Base-by-base conservation (phyloP, 1,140 invertebrate genomes). In the Platyscapa corneri region DNA sequence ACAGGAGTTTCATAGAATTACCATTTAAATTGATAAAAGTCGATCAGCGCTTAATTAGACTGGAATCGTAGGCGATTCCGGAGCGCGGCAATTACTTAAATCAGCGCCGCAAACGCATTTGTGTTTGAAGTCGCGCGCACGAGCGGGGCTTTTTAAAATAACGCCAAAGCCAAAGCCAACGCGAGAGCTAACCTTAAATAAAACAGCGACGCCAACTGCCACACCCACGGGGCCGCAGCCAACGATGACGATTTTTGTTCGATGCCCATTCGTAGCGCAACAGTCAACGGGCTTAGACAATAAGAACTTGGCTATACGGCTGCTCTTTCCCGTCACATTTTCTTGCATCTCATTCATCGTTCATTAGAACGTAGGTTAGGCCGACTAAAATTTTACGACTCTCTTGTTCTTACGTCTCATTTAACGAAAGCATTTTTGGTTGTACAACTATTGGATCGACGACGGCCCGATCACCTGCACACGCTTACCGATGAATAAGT, bases 161-260 rank as follows among this genome's bases (percentile, higher is more conserved):
- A 37, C 6, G 6, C 53, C 23, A n/a, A n/a, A n/a, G n/a, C n/a
- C n/a, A n/a, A n/a, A n/a, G n/a, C n/a, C 34, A 53, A 56, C 6
- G 64, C 16, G 3, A 27, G n/a, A 32, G 86, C 88, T 87, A 88
- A 93, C 90, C 90, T 92, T 92, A 87, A 90, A 92, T 49, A 92
- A 88, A 74, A 92, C 87, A 10, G 90, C 89, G 56, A 92, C 87
- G 30, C 87, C 90, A n/a, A 88, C 87, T n/a, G 90, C 90, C 12
- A 92, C 90, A 80, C 91, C 91, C 65, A 89, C 89, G 76, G 89
- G 87, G 49, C 89, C 89, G 72, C 89, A 90, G 32, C 91, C 91
- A 12, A 89, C 89, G 86, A 92, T 91, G 46, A 89, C 90, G 86
- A 92, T 86, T 87, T 93, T 92, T 53, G 92, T 88, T 64, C 88